Base-by-base conservation (phyloP, 1,140 invertebrate genomes). In the Tribolium madens region DNA sequence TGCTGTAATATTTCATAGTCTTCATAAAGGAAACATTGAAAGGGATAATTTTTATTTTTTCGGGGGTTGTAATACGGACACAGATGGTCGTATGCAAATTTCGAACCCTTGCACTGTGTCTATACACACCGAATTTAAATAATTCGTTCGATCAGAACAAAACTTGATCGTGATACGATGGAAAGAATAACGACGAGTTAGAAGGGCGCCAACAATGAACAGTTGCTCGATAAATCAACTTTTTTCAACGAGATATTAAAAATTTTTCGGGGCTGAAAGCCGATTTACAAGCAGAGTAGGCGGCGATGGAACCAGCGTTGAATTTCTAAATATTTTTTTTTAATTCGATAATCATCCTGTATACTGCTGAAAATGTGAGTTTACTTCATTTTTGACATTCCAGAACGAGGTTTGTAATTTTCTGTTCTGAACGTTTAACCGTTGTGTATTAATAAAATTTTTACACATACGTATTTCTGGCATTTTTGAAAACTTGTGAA, bases 41-140 rank as follows among this genome's bases (percentile, higher is more conserved):
- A 72, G 70, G 70, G 70, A 72, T 72, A 72, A 72, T 72, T 72
- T 72, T 72, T 72, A 72, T 48, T 48, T 72, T 72, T 48, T 72
- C 36, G 70, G 48, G 70, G 70, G 70, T 72, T 72, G 70, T 72
- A 72, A 72, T 72, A 52, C 70, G 48, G n/a, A 64, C 57, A 64
- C 57, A 64, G 57, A 64, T 64, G 57, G 57, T 18, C 57, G 57
- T 64, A 64, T 64, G 57, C 57, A 64, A 64, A 64, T 64, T 64
- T 10, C 26, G 57, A 64, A 64, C 57, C 57, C 57, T 64, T 64
- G 57, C 57, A 64, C 57, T 36, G 57, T 64, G 57, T 42, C 36
- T 64, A 64, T 64, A 64, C 57, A 64, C 21, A 64, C 57, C 57
- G 26, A 64, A 64, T 64, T 64, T 64, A 64, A 64, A 64, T 64